phyloP scores from a whole-genome alignment of 2,888 invertebrate genomes.

The Melitaea athalia region DNA sequence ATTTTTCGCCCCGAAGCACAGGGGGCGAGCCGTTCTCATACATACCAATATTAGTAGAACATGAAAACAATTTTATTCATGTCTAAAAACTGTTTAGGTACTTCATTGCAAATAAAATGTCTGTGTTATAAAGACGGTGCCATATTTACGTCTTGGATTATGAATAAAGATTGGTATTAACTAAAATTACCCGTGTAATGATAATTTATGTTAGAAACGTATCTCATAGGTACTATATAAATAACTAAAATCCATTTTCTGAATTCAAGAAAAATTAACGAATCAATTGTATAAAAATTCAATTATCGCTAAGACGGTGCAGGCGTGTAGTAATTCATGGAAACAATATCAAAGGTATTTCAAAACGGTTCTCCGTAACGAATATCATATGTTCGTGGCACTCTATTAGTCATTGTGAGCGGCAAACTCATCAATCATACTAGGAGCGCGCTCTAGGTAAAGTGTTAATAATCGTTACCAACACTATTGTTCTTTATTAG shows the following conservation, averaged over 20 bases:
- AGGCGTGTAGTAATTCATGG: slow-evolving; percentile 32
- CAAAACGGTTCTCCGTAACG: slow-evolving; percentile 54
- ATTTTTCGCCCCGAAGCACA: slow-evolving; percentile 69
- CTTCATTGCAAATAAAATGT: slow-evolving; percentile 4
- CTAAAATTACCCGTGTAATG: background rate
- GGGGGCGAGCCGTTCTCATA: slow-evolving; percentile 51
- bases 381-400: slow-evolving; percentile 69
- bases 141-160: no score
- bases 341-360: slow-evolving; percentile 43
- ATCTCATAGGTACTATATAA: background rate
- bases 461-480: slow-evolving; percentile 75
- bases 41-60: slow-evolving; percentile 41
- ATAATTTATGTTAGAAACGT: background rate
- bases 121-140: background rate
- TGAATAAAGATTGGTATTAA: no score
- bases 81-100: slow-evolving; percentile 36
- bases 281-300: slow-evolving; percentile 26
- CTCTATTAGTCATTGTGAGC: slow-evolving; percentile 72
- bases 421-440: slow-evolving; percentile 71
- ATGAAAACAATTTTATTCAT: slow-evolving; percentile 48
- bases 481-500: slow-evolving; percentile 62
- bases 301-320: slow-evolving; percentile 32
- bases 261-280: slow-evolving; percentile 12
- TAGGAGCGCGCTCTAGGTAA: slow-evolving; percentile 53
- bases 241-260: background rate